Evolutionary conservation across 2,888 invertebrate species (phyloP), one percentile per base, ranked within the genome.

Genomic region (Phyllotreta striolata): DNA sequence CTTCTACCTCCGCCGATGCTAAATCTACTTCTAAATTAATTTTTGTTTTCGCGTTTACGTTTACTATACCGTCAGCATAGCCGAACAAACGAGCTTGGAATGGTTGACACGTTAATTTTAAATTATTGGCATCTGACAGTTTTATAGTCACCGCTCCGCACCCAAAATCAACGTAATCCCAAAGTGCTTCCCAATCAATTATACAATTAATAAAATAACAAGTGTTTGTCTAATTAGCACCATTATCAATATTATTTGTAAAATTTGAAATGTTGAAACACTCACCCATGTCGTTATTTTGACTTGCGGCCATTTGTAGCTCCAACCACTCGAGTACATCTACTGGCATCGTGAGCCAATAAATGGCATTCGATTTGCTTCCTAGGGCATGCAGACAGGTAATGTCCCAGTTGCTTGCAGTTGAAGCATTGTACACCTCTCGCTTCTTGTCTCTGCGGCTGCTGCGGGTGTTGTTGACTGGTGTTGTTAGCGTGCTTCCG

Each of bases 351-450:
- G 40, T 70, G 67, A 12, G 66, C 68, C 9, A 68, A 47, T 51
- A 60, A 40, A 14, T 62, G 47, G 47, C 68, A 70, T 13, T 52
- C 43, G 7, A 58, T 7, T n/a, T 44, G 60, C 51, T 37, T 58
- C 47, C 59, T 66, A 1, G 62, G 55, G 24, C 69, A 70, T 3
- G 62, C 24, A 5, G 43, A 43, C 7, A 55, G 62, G 34, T 57
- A 63, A 35, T 70, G 66, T 0, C 66, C 68, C 34, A 14, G 24
- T 39, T 52, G 14, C 35, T 62, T 55, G 37, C 69, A 65, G 43
- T 69, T 70, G 55, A 62, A 70, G 49, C 66, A 69, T 56, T 58
- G 47, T 43, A 43, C n/a, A 37, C 14, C 6, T 24, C 10, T 41
- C 6, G n/a, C n/a, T 12, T n/a, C 13, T 9, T 44, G 40, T 12